Evolutionary conservation across 2,888 invertebrate genomes (phyloP).

Genomic region (Drosophila heteroneura): DNA sequence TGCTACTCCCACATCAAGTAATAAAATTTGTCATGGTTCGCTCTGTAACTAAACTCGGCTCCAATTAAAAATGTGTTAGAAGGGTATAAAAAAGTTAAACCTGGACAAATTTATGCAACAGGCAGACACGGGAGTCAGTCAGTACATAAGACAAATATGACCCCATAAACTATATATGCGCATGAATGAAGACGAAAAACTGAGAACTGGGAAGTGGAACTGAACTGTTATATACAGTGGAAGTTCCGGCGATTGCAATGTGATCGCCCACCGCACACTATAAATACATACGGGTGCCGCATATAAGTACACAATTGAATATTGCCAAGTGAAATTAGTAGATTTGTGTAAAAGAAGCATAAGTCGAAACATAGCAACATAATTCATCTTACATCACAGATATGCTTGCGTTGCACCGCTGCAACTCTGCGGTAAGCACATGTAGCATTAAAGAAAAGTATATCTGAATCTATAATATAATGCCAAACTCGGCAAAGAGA

Average conservation of each 20-base stretch:
- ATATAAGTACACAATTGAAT: background rate
- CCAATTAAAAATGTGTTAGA: conserved; percentile 6
- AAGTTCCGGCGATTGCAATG: background rate
- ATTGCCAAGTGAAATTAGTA: background rate
- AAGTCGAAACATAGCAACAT: background rate
- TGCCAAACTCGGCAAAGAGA: background rate
- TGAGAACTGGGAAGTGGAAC: background rate
- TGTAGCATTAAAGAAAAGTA: background rate
- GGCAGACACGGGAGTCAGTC: background rate
- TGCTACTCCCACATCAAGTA: conserved; percentile 7
- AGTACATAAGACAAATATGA: background rate
- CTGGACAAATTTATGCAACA: background rate
- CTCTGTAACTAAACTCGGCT: background rate
- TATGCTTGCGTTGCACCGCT: background rate
- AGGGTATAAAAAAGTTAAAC: background rate
- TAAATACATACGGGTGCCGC: background rate
- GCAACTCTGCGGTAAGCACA: background rate
- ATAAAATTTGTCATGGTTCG: conserved; percentile 9
- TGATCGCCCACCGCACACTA: background rate
- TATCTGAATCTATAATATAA: background rate
- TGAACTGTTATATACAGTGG: background rate
- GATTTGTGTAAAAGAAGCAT: background rate
- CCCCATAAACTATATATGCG: background rate
- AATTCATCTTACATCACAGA: background rate
- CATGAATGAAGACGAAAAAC: background rate